Evolutionary conservation across 2,797 vertebrate species (phyloP).

Genomic region (Taenioides sp.): DNA sequence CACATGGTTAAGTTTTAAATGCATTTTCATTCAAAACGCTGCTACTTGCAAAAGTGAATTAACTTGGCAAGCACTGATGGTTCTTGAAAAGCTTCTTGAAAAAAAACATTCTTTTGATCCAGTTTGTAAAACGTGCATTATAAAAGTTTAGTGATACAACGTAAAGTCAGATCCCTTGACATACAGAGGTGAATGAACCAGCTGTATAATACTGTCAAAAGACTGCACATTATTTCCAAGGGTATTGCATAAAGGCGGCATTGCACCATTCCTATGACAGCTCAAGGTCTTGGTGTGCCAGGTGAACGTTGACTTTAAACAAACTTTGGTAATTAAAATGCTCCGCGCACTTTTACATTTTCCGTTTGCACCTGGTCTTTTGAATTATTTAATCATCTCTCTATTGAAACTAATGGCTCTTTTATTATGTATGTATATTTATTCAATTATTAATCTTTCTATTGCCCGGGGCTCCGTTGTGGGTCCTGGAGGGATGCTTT

Average conservation of each 20-base stretch:
- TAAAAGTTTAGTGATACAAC: neutral
- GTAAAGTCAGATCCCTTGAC: neutral
- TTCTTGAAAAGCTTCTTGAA: neutral
- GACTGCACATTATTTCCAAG: neutral
- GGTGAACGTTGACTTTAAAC: constrained; percentile 1
- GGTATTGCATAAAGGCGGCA: neutral
- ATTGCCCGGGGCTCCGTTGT: constrained; percentile 42
- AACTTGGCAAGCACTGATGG: neutral
- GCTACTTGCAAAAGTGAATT: neutral
- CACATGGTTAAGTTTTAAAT: too few relatives aligned
- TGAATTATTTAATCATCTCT: constrained; percentile 44
- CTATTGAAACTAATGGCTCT: constrained; percentile 47
- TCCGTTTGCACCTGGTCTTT: constrained; percentile 15
- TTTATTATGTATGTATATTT: constrained; percentile 57
- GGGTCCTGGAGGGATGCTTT: constrained; percentile 42
- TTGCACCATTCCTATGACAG: neutral
- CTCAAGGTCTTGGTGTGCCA: neutral
- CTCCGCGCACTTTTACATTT: constrained; percentile 20
- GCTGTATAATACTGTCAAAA: neutral
- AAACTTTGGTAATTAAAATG: constrained; percentile 10
- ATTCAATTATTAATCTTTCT: constrained; percentile 57
- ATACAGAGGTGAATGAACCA: neutral
- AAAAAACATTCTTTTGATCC: neutral
- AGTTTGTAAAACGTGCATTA: neutral
- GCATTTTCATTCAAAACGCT: neutral